Percentiles rank a stretch among this genome's conserved stretches.
These are phyloP conservation scores for Helleia helle DNA, from an alignment of 2,888 invertebrate species.

Conservation along the genomic window DNA sequence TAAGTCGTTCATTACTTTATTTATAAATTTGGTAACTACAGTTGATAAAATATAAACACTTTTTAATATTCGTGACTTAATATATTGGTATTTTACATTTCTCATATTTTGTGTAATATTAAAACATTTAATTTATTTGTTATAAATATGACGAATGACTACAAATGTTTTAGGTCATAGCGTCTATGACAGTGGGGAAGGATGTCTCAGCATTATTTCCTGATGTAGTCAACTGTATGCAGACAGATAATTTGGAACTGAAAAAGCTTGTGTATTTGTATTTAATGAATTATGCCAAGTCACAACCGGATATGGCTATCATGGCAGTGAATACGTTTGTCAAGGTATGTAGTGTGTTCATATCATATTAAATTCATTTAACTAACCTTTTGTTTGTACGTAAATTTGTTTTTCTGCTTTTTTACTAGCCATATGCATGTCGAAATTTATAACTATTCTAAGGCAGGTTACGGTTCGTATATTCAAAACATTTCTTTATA, in stretches of 20 bases:
- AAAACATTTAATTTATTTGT: too few species aligned
- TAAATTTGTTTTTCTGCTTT: conserved; percentile 18
- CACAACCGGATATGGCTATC: conserved; percentile 99
- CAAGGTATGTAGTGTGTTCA: conserved; percentile 78
- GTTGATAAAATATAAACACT: too few species aligned
- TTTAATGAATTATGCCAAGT: conserved; percentile 99
- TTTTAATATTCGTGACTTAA: too few species aligned
- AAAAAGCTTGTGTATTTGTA: conserved; percentile 99
- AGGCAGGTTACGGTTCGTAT: conserved; percentile 5
- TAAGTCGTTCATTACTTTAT: too few species aligned
- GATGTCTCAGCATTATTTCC: conserved; percentile 99
- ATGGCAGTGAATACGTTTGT: conserved; percentile 99
- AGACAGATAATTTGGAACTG: conserved; percentile 98
- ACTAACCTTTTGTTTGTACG: conserved; percentile 14
- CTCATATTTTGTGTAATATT: too few species aligned
- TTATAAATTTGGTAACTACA: too few species aligned
- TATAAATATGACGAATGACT: too few species aligned
- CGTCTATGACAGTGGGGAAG: conserved; percentile 99
- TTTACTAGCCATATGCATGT: conserved; percentile 22
- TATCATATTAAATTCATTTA: conserved; percentile 11
- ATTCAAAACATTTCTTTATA: background rate
- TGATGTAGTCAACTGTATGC: conserved; percentile 99
- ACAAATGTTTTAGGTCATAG: conserved; percentile 84
- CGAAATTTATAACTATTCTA: conserved; percentile 8
- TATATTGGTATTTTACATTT: too few species aligned